These are phyloP conservation scores for Drosophila subquinaria DNA, from an alignment of 2,888 invertebrate genomes.

Conservation along the genomic window DNA sequence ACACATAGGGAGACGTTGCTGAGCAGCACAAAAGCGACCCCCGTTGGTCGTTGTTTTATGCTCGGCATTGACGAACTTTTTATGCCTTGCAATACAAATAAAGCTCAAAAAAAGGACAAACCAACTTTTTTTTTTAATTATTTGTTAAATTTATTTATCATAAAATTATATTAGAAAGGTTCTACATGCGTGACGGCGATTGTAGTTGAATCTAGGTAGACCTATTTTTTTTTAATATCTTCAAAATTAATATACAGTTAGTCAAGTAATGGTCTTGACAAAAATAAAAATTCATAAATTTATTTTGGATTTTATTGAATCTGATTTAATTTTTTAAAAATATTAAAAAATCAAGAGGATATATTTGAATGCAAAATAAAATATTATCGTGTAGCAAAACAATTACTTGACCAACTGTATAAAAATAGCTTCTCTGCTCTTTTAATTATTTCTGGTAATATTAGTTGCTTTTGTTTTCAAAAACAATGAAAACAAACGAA, in stretches of 20 bases:
- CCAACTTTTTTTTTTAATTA: neutral
- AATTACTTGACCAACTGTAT: neutral
- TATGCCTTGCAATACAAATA: conserved; percentile 18
- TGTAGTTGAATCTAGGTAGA: neutral
- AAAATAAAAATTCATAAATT: neutral
- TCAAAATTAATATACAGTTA: neutral
- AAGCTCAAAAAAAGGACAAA: neutral
- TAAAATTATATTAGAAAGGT: neutral
- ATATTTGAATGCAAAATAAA: too few species aligned
- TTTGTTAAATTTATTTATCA: neutral
- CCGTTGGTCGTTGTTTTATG: conserved; percentile 30
- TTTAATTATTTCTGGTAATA: neutral
- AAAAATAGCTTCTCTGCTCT: rapidly evolving
- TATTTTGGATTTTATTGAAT: too few species aligned
- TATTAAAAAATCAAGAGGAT: too few species aligned
- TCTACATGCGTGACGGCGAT: neutral
- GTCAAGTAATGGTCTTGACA: neutral
- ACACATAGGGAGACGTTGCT: conserved; percentile 3
- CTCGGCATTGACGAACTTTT: conserved; percentile 2
- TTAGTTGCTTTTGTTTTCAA: neutral
- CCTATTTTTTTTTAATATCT: neutral
- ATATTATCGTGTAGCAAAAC: too few species aligned
- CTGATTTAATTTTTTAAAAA: too few species aligned
- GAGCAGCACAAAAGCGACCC: conserved; percentile 38
- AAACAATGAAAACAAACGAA: neutral